Conservation (phyloP, 2,888 invertebrate species). For the Hypomecis atomaria region DNA sequence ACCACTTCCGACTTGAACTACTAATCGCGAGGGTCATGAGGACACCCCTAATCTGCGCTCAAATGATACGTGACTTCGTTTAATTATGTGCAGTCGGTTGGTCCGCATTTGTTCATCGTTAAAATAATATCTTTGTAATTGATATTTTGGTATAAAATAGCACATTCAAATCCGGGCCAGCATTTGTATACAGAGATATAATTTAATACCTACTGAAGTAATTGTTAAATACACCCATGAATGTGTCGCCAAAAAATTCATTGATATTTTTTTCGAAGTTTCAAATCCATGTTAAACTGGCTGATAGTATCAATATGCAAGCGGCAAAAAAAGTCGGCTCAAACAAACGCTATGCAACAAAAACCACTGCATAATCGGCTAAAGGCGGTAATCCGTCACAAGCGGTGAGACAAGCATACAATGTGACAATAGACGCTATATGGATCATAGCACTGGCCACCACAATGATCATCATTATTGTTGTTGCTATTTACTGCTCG, state of each 20-base stretch:
- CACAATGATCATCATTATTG: constrained; percentile 23
- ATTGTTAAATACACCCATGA: neutral
- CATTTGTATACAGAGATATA: no score
- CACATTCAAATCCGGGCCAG: no score
- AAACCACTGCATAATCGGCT: constrained; percentile 66
- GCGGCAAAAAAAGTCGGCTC: constrained; percentile 49
- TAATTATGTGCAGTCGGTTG: constrained; percentile 45
- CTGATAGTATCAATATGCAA: constrained; percentile 38
- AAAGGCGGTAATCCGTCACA: constrained; percentile 76
- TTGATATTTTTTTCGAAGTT: neutral
- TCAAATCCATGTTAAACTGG: constrained; percentile 21
- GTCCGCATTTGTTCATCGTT: constrained; percentile 33
- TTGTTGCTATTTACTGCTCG: neutral
- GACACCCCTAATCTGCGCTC: constrained; percentile 66
- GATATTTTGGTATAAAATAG: no score
- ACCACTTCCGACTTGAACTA: constrained; percentile 58
- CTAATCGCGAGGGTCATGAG: constrained; percentile 71
- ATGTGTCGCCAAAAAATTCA: neutral
- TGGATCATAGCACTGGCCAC: constrained; percentile 40
- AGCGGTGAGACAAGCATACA: constrained; percentile 62
- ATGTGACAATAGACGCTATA: constrained; percentile 54
- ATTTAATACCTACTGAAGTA: no score
- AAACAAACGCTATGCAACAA: constrained; percentile 54
- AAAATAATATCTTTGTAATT: neutral
- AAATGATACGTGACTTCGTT: constrained; percentile 70